Evolutionary conservation across 2,888 invertebrate species (phyloP).

Genomic region (Bellardia pandia): DNA sequence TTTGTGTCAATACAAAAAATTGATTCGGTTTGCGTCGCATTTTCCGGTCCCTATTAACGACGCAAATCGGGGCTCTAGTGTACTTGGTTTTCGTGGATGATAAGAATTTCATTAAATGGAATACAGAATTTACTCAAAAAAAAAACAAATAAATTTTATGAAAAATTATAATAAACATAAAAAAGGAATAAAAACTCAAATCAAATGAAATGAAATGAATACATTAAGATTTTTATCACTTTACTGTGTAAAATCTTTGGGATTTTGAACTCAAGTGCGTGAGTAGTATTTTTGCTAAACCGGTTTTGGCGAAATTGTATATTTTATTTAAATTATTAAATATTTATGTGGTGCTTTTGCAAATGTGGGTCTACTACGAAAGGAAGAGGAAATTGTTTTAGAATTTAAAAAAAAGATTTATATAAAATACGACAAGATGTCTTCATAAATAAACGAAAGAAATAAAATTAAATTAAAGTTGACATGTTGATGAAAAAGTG

Average conservation of each 20-base stretch:
- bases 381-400: conserved; percentile 61
- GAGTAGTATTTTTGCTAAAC: neutral
- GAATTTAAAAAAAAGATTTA: conserved; percentile 26
- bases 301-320: neutral
- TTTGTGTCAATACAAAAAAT: too few relatives aligned
- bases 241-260: neutral
- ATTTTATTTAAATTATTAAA: conserved; percentile 20
- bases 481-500: conserved; percentile 4
- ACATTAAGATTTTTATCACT: conserved; percentile 9
- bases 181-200: neutral
- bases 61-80: too few relatives aligned
- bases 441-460: conserved; percentile 17
- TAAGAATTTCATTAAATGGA: conserved; percentile 26
- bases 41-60: too few relatives aligned
- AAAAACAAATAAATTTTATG: neutral
- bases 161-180: conserved; percentile 7
- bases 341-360: conserved; percentile 5
- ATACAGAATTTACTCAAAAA: neutral
- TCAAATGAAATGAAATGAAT: conserved; percentile 31
- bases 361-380: neutral
- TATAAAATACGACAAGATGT: conserved; percentile 48
- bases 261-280: neutral
- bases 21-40: too few relatives aligned
- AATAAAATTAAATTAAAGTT: neutral
- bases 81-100: neutral